These are phyloP conservation scores for Ametastegia equiseti DNA, from an alignment of 2,888 invertebrate genomes.

Conservation along the genomic window DNA sequence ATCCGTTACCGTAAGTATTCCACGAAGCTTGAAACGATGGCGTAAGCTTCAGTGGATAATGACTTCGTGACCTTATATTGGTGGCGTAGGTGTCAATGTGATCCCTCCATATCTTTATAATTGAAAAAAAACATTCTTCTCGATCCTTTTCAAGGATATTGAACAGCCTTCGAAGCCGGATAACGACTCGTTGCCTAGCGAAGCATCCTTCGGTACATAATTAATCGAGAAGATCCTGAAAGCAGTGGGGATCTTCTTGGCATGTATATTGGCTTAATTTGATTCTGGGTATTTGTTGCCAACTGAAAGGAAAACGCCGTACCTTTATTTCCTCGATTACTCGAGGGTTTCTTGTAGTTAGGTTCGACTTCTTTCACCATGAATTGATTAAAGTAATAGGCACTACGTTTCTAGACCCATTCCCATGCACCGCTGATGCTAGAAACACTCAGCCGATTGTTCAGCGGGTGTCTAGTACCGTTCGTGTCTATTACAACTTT, in stretches of 20 bases:
- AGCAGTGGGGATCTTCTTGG: background rate
- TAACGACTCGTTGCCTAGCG: background rate
- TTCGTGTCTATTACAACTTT: conserved; percentile 71
- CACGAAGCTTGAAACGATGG: background rate
- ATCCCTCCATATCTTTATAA: conserved; percentile 67
- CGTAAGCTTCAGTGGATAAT: background rate
- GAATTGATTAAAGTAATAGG: conserved; percentile 18
- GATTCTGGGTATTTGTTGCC: too few species aligned
- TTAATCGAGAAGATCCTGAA: background rate
- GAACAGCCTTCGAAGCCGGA: background rate
- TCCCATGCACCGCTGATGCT: background rate
- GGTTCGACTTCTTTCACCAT: background rate
- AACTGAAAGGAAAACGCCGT: background rate
- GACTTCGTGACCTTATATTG: conserved; percentile 72
- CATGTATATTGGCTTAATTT: too few species aligned
- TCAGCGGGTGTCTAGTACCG: background rate
- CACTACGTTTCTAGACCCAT: background rate
- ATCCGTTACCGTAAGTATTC: background rate
- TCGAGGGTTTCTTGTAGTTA: background rate
- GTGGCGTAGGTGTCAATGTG: conserved; percentile 69
- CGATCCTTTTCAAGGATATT: background rate
- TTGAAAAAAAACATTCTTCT: conserved; percentile 64
- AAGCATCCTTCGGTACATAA: background rate
- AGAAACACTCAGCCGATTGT: background rate
- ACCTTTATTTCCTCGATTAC: background rate